A percentile compares a stretch with the other conserved stretches of the same genome.
These are phyloP conservation scores for Actenoides lindsayi DNA, from an alignment of 2,113 vertebrate species.

Conservation along the genomic window DNA sequence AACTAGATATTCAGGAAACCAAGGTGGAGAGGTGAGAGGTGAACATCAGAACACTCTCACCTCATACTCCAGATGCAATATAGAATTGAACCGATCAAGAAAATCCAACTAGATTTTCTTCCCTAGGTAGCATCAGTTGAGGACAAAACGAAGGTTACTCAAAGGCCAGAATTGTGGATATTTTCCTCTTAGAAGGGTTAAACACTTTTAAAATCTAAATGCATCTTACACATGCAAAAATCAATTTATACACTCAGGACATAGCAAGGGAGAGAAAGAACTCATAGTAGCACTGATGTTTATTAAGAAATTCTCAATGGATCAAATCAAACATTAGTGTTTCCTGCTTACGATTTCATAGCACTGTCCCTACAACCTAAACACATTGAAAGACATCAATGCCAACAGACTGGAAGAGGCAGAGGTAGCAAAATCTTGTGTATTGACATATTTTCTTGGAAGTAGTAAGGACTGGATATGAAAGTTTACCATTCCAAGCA, in stretches of 20 bases:
- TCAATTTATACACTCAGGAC: neutral
- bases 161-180: neutral
- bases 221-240: neutral
- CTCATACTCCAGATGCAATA: neutral
- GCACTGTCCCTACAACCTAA: neutral
- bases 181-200: neutral
- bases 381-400: neutral
- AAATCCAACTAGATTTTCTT: neutral
- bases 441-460: neutral
- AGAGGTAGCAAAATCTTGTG: neutral
- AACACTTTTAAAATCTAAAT: neutral
- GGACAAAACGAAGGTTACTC: neutral
- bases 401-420: neutral
- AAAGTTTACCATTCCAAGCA: neutral
- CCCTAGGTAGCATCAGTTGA: neutral
- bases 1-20: neutral
- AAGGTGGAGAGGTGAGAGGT: neutral
- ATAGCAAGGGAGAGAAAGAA: neutral
- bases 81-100: neutral
- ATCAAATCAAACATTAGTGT: neutral
- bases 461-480: neutral
- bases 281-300: neutral
- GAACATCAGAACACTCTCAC: neutral
- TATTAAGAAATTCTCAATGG: neutral
- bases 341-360: neutral